phyloP scores from a whole-genome alignment of 2,888 invertebrate species.

The Cotesia congregata region DNA sequence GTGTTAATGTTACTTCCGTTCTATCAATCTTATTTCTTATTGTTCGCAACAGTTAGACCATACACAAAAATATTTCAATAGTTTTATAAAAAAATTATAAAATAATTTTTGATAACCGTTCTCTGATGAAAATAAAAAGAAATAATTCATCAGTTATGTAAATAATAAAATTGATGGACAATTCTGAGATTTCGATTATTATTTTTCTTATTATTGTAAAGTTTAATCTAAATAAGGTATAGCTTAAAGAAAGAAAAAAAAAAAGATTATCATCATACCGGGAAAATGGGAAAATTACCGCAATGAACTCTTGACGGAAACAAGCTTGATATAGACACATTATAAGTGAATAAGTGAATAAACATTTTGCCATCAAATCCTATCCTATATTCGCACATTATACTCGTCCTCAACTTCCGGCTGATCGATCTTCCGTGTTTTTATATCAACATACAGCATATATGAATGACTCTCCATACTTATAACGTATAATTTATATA shows the following conservation, averaged over 20 bases:
- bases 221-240: neutral
- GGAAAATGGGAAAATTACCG: neutral
- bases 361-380: neutral
- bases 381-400: neutral
- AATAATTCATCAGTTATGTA: too few species aligned
- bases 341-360: constrained; percentile 1
- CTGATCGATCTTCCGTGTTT: constrained; percentile 40
- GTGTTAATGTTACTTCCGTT: constrained; percentile 50
- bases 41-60: constrained; percentile 30
- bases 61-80: constrained; percentile 18
- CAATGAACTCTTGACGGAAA: constrained; percentile 18
- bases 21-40: constrained; percentile 55
- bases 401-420: constrained; percentile 40
- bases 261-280: neutral
- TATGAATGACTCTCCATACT: neutral
- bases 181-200: too few species aligned
- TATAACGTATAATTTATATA: neutral
- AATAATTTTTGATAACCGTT: neutral
- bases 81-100: neutral
- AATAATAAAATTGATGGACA: too few species aligned
- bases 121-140: too few species aligned
- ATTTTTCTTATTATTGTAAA: too few species aligned
- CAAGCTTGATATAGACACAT: constrained; percentile 34
- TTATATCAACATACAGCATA: constrained; percentile 11
- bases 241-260: neutral